A percentile compares a stretch with the other conserved stretches of the same genome.
These are phyloP conservation scores for Onychomys leucogaster DNA, from an alignment of 2,797 vertebrate genomes.

Conservation along the genomic window DNA sequence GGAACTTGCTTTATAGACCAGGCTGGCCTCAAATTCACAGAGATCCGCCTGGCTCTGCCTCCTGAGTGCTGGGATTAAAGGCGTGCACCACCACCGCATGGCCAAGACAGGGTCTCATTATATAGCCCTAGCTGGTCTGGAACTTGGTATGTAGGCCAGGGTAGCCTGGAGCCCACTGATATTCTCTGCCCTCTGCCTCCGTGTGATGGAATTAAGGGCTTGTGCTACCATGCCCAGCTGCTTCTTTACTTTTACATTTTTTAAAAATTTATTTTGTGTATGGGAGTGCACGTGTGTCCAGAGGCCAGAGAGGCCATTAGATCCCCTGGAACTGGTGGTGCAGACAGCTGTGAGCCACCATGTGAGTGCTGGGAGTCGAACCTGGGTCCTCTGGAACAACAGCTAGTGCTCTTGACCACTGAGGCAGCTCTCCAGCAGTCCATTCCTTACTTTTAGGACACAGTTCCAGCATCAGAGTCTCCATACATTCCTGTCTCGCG, in stretches of 20 bases:
- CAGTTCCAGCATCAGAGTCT: not conserved
- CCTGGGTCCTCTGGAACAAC: not conserved
- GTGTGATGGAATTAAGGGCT: not conserved
- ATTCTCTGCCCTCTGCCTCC: not conserved
- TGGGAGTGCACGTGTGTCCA: not conserved
- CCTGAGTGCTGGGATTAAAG: too few species aligned
- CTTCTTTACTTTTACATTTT: not conserved
- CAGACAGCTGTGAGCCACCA: not conserved
- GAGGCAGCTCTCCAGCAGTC: not conserved
- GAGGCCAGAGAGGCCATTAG: not conserved
- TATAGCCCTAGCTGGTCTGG: not conserved
- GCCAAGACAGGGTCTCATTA: not conserved
- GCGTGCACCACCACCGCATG: too few species aligned
- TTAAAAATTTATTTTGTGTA: not conserved
- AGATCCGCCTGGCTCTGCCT: too few species aligned
- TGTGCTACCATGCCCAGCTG: not conserved
- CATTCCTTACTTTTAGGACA: not conserved
- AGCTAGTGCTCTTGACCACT: not conserved
- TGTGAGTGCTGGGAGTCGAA: not conserved
- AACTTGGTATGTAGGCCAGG: not conserved
- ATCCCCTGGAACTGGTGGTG: not conserved
- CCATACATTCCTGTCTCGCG: not conserved
- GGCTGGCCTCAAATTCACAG: too few species aligned
- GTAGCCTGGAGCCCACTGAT: not conserved
- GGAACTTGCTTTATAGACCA: too few species aligned